Evolutionary conservation across 2,888 invertebrate species (phyloP).

Genomic region (Athetis lepigone): DNA sequence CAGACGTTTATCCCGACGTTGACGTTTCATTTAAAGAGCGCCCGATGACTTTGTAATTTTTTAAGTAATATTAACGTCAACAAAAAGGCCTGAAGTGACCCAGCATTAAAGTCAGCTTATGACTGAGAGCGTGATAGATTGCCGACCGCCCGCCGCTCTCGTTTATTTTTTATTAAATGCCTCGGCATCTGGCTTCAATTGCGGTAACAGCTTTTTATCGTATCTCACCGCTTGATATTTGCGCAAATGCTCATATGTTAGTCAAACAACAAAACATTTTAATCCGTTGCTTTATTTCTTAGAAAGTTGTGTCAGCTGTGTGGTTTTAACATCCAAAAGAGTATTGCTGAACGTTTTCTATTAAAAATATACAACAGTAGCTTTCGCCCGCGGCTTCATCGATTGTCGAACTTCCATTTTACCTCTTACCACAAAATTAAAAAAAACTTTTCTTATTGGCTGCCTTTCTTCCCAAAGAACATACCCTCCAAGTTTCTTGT

Average conservation of each 20-base stretch:
- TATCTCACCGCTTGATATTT: conserved; percentile 70
- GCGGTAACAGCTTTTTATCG: conserved; percentile 83
- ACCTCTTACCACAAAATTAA: no score
- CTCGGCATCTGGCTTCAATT: conserved; percentile 84
- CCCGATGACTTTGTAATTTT: conserved; percentile 82
- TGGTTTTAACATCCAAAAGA: background rate
- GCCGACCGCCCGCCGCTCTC: conserved; percentile 76
- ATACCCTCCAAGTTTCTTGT: no score
- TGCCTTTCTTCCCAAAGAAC: no score
- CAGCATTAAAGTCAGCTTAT: conserved; percentile 90
- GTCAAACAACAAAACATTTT: conserved; percentile 65
- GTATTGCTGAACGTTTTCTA: background rate
- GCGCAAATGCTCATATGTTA: conserved; percentile 59
- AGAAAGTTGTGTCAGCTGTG: background rate
- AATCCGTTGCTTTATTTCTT: conserved; percentile 44
- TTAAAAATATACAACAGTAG: no score
- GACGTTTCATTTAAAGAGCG: conserved; percentile 82
- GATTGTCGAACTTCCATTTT: no score
- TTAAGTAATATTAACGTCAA: conserved; percentile 88
- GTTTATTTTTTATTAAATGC: conserved; percentile 88
- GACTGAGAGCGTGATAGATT: conserved; percentile 88
- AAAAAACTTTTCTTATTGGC: no score
- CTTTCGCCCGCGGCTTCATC: no score
- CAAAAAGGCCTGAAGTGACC: conserved; percentile 89
- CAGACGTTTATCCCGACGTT: conserved; percentile 79